Conservation (phyloP, 1,140 invertebrate species). For the Solenopsis fugax region DNA sequence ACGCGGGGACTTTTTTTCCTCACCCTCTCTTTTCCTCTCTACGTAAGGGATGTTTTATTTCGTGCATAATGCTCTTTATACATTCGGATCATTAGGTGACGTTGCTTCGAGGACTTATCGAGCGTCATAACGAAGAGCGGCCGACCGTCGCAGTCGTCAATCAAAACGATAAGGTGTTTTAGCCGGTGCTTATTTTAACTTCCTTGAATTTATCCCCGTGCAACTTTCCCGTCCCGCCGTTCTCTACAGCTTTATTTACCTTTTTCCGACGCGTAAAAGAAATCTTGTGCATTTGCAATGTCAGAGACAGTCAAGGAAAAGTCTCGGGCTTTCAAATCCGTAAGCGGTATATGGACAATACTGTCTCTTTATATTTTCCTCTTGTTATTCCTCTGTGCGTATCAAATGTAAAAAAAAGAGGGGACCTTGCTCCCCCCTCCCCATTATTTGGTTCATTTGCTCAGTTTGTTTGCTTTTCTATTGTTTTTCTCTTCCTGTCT, state of each 20-base stretch:
- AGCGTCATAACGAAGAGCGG: constrained; percentile 38
- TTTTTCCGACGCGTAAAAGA: background rate
- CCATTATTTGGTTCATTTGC: background rate
- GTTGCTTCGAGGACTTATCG: constrained; percentile 50
- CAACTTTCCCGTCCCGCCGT: background rate
- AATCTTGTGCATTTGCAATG: constrained; percentile 15
- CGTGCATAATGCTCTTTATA: constrained; percentile 63
- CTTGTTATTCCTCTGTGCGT: background rate
- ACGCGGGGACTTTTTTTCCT: constrained; percentile 38
- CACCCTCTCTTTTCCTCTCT: background rate
- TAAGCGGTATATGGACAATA: background rate
- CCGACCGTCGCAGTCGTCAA: constrained; percentile 38
- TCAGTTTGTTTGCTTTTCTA: constrained; percentile 24
- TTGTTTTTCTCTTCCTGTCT: background rate
- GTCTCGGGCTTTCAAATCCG: constrained; percentile 23
- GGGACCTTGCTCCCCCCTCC: too few species aligned
- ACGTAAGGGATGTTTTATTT: constrained; percentile 65
- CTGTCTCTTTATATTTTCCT: background rate
- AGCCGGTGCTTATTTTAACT: constrained; percentile 54
- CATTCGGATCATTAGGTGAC: constrained; percentile 56
- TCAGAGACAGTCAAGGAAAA: background rate
- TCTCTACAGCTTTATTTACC: constrained; percentile 10
- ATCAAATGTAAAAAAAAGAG: constrained; percentile 9
- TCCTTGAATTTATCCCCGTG: constrained; percentile 24
- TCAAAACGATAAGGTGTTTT: constrained; percentile 54